Conservation (phyloP, 2,888 invertebrate genomes). For the Schizaphis graminum region DNA sequence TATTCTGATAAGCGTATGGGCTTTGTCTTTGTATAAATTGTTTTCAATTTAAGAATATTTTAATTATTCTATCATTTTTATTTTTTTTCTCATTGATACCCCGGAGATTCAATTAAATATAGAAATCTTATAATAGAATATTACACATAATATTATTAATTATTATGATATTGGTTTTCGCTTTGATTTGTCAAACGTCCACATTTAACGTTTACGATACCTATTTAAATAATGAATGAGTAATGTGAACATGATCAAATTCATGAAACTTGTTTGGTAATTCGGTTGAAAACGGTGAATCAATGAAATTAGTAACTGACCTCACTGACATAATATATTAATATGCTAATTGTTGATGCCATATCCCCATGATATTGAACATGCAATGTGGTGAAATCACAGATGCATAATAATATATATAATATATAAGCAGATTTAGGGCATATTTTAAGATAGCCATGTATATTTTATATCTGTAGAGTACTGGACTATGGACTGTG, state of each 20-base stretch:
- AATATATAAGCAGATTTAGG: background rate
- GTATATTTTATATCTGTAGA: background rate
- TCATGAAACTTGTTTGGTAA: background rate
- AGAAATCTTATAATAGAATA: background rate
- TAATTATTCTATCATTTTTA: background rate
- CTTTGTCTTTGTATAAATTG: background rate
- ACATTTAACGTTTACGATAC: background rate
- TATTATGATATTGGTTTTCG: background rate
- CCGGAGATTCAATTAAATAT: background rate
- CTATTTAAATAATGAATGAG: background rate
- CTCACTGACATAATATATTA: background rate
- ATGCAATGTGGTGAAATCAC: background rate
- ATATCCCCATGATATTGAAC: background rate
- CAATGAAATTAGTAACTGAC: background rate
- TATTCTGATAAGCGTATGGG: no score
- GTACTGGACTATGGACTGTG: no score
- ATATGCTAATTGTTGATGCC: background rate
- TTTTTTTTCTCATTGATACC: background rate
- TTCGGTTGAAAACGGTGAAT: background rate
- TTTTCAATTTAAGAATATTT: background rate
- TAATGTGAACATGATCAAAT: background rate
- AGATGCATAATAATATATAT: background rate
- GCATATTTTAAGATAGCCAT: background rate
- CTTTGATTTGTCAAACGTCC: background rate
- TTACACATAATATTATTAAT: background rate